These are phyloP conservation scores for Lasiurus cinereus DNA, from an alignment of 2,113 vertebrate genomes.

Conservation along the genomic window DNA sequence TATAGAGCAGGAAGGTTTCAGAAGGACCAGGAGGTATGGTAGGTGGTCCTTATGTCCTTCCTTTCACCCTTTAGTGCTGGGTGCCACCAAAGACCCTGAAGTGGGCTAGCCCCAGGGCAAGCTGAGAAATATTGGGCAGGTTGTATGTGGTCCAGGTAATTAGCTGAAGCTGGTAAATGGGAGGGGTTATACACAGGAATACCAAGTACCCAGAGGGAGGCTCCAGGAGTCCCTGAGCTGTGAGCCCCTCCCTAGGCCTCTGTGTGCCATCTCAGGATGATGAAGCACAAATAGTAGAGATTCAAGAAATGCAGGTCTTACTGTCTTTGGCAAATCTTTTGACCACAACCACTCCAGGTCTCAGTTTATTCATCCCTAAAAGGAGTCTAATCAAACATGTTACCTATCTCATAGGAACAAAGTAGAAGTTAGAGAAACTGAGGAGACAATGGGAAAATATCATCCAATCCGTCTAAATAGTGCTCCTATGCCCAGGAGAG, in stretches of 20 bases:
- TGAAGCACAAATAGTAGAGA: neutral
- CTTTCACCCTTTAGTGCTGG: neutral
- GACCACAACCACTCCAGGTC: neutral
- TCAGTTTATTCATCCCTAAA: neutral
- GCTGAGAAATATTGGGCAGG: neutral
- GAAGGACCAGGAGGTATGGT: neutral
- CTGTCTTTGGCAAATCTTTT: neutral
- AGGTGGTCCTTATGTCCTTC: neutral
- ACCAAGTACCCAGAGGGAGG: neutral
- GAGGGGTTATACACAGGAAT: fast-evolving
- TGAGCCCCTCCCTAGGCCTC: neutral
- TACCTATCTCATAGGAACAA: neutral
- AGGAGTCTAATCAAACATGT: neutral
- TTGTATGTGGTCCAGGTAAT: neutral
- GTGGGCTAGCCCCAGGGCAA: neutral
- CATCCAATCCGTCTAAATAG: neutral
- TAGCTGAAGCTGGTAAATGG: neutral
- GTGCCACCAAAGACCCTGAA: neutral
- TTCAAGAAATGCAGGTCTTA: neutral
- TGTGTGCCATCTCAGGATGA: neutral
- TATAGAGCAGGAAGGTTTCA: neutral
- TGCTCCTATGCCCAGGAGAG: neutral
- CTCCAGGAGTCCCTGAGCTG: neutral
- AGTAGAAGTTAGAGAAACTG: neutral
- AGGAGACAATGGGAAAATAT: neutral